Conservation (phyloP, 2,888 invertebrate species). For the Ophion slaviceki region DNA sequence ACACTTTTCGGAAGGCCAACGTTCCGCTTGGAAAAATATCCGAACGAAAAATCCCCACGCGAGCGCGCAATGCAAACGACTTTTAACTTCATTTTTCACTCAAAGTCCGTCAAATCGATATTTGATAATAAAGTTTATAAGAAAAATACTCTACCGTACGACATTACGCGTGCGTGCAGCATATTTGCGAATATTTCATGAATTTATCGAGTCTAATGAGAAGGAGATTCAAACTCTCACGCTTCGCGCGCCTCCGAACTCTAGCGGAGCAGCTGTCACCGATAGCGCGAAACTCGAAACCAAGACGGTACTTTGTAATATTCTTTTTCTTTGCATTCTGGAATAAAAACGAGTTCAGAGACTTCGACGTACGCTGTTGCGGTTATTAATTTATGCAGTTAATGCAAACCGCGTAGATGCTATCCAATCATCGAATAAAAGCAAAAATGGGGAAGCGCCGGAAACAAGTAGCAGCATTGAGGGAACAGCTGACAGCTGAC, state of each 20-base stretch:
- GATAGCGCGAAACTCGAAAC: conserved; percentile 13
- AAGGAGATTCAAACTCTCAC: not conserved
- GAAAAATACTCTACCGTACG: too few species aligned
- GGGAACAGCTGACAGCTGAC: conserved; percentile 14
- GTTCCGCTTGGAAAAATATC: conserved; percentile 5
- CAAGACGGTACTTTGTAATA: not conserved
- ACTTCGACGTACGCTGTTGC: not conserved
- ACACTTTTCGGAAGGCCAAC: conserved; percentile 20
- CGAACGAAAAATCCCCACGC: not conserved
- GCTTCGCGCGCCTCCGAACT: not conserved
- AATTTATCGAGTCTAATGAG: not conserved
- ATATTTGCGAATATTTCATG: not conserved
- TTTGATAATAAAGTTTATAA: not conserved
- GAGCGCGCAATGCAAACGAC: not conserved
- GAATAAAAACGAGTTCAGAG: too few species aligned
- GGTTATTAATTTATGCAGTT: not conserved
- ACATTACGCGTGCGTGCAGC: not conserved
- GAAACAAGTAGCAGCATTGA: not conserved
- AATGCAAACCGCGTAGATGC: not conserved
- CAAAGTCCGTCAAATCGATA: not conserved
- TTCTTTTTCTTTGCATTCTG: not conserved
- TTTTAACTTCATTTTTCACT: not conserved
- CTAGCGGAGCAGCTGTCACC: not conserved
- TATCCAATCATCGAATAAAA: not conserved
- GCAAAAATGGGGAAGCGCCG: not conserved